Evolutionary conservation across 2,888 invertebrate species (phyloP).

Genomic region (Ceramica pisi): DNA sequence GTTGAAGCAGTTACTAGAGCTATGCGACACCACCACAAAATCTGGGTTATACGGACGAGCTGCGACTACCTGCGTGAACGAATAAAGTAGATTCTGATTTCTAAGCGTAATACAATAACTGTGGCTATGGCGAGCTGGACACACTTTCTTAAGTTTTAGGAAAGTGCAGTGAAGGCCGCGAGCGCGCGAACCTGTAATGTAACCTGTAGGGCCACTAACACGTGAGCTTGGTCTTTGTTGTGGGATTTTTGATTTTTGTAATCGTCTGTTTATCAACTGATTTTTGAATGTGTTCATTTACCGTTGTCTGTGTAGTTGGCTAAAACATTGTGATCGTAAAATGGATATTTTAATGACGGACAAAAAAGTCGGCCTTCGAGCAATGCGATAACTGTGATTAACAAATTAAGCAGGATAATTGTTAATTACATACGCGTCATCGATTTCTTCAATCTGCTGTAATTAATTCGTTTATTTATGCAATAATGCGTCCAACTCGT

Average conservation of each 20-base stretch:
- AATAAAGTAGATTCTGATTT: slow-evolving; percentile 36
- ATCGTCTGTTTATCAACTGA: background rate
- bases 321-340: background rate
- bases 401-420: slow-evolving; percentile 30
- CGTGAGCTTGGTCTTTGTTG: too few relatives aligned
- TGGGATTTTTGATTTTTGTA: too few relatives aligned
- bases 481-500: slow-evolving; percentile 17
- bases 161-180: slow-evolving; percentile 30
- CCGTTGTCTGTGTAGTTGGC: background rate
- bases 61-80: background rate
- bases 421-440: slow-evolving; percentile 27
- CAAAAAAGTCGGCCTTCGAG: slow-evolving; percentile 17
- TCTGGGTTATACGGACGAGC: slow-evolving; percentile 1
- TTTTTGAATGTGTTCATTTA: background rate
- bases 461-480: slow-evolving; percentile 14
- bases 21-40: background rate
- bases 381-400: slow-evolving; percentile 28
- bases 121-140: slow-evolving; percentile 24
- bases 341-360: slow-evolving; percentile 4
- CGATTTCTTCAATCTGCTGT: slow-evolving; percentile 25
- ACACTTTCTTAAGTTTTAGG: slow-evolving; percentile 54
- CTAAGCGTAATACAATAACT: slow-evolving; percentile 38
- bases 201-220: too few relatives aligned
- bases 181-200: background rate
- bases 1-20: background rate